Percentiles rank a stretch among this genome's conserved stretches.
Evolutionary conservation across 2,797 vertebrate species (phyloP).

Genomic region (Alfaro cultratus): DNA sequence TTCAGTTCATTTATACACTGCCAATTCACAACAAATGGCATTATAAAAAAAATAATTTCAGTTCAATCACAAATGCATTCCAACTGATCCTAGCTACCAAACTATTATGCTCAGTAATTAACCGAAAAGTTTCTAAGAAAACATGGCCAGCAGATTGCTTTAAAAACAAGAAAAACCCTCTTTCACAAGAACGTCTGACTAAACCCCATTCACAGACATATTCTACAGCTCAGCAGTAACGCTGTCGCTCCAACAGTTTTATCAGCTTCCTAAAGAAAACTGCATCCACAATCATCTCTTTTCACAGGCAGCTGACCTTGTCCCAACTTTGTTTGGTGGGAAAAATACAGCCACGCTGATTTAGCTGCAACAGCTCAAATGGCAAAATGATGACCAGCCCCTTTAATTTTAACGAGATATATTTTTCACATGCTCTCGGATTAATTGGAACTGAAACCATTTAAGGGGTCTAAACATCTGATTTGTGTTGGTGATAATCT

Average conservation of each 20-base stretch:
- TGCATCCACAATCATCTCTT: not conserved
- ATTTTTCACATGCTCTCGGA: not conserved
- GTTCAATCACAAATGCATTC: too few relatives aligned
- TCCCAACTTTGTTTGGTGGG: not conserved
- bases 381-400: not conserved
- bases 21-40: too few relatives aligned
- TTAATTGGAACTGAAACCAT: not conserved
- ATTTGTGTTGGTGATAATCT: not conserved
- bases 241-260: not conserved
- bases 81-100: too few relatives aligned
- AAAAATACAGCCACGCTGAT: not conserved
- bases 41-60: too few relatives aligned
- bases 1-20: too few relatives aligned
- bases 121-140: too few relatives aligned
- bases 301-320: not conserved
- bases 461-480: not conserved
- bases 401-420: not conserved
- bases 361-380: not conserved
- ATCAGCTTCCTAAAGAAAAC: not conserved
- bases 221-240: not conserved
- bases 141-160: too few relatives aligned
- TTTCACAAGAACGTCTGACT: not conserved
- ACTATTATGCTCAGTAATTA: too few relatives aligned
- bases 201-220: not conserved
- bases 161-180: not conserved